Conservation (phyloP, 1,140 invertebrate genomes). For the Limonius californicus region DNA sequence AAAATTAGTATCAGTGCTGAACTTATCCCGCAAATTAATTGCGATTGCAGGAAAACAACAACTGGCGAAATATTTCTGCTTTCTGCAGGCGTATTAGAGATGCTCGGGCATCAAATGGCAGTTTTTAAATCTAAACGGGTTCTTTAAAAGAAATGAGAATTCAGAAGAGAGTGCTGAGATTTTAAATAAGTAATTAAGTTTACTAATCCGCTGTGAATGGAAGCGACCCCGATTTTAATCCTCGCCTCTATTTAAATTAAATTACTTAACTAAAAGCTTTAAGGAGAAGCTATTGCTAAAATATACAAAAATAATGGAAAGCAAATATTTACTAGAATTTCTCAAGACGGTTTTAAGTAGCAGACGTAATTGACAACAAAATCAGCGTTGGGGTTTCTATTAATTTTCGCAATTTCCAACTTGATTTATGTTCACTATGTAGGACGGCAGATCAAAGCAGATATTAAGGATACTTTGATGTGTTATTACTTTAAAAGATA, state of each 20-base stretch:
- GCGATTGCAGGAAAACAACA: no score
- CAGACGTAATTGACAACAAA: no score
- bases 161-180: slow-evolving; percentile 22
- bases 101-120: no score
- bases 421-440: no score
- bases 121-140: background rate
- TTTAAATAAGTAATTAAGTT: slow-evolving; percentile 33
- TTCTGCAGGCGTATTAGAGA: no score
- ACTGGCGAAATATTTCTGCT: no score
- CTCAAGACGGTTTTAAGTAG: no score
- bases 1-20: background rate
- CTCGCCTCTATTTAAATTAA: slow-evolving; percentile 19
- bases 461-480: no score
- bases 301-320: slow-evolving; percentile 22
- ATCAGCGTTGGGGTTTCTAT: no score
- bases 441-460: no score
- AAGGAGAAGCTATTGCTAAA: slow-evolving; percentile 16
- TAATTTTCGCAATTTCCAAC: no score
- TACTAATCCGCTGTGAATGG: slow-evolving; percentile 26
- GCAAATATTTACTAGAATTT: slow-evolving; percentile 6
- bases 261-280: slow-evolving; percentile 18
- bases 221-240: slow-evolving; percentile 21
- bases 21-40: background rate
- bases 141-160: slow-evolving; percentile 14
- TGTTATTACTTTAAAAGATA: no score